Evolutionary conservation across 2,888 invertebrate species (phyloP).

Genomic region (Melieria omissa): DNA sequence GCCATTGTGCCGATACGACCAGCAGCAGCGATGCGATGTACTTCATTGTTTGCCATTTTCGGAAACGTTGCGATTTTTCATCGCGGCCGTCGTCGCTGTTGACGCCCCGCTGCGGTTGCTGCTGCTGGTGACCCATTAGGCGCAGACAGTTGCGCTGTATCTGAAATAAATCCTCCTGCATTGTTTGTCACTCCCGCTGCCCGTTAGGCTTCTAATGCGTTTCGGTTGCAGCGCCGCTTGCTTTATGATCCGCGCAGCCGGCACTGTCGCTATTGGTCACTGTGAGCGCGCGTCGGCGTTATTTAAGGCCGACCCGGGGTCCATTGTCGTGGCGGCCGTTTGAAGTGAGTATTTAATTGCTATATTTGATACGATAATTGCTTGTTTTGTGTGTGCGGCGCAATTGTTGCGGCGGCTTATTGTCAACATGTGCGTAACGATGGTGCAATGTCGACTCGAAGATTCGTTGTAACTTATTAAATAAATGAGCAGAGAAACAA

Average conservation of each 20-base stretch:
- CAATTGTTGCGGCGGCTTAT: neutral
- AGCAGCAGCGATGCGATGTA: slow-evolving; percentile 46
- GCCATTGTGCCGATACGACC: slow-evolving; percentile 59
- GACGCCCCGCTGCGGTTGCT: neutral
- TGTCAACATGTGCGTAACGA: neutral
- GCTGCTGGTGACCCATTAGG: slow-evolving; percentile 52
- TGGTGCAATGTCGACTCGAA: slow-evolving; percentile 9
- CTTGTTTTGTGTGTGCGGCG: slow-evolving; percentile 18
- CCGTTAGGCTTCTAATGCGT: neutral
- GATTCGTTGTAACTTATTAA: slow-evolving; percentile 5
- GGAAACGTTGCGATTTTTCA: slow-evolving; percentile 41
- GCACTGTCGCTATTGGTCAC: slow-evolving; percentile 29
- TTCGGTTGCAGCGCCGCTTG: slow-evolving; percentile 11
- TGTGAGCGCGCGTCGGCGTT: slow-evolving; percentile 44
- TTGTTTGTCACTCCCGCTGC: slow-evolving; percentile 28
- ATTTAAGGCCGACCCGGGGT: slow-evolving; percentile 12
- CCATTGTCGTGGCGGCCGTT: neutral
- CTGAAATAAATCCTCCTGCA: slow-evolving; percentile 52
- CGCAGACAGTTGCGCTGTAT: slow-evolving; percentile 54
- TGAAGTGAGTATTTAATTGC: slow-evolving; percentile 22
- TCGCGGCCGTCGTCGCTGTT: neutral
- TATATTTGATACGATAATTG: slow-evolving; percentile 30
- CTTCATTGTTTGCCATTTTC: slow-evolving; percentile 39
- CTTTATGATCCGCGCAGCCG: neutral
- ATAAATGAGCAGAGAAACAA: no score